These are phyloP conservation scores for Nemoura dubitans DNA, from an alignment of 2,888 invertebrate species.

Conservation along the genomic window DNA sequence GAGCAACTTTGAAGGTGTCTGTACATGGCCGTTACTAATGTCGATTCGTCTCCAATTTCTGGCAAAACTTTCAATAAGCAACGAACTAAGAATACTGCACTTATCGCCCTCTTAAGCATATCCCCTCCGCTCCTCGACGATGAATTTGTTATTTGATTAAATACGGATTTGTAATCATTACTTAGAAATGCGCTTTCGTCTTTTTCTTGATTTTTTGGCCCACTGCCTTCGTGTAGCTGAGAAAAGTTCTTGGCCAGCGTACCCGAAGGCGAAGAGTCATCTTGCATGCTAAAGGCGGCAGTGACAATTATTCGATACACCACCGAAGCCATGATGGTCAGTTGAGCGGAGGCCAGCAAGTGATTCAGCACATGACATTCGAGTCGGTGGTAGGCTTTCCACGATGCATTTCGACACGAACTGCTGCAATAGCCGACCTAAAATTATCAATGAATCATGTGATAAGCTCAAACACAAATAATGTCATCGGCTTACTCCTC, in stretches of 20 bases:
- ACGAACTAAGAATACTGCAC: constrained; percentile 59
- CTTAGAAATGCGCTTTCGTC: not conserved
- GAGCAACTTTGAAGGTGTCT: constrained; percentile 61
- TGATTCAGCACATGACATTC: constrained; percentile 59
- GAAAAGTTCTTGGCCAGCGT: not conserved
- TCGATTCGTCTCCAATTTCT: constrained; percentile 52
- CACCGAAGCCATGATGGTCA: constrained; percentile 54
- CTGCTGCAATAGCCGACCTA: constrained; percentile 21
- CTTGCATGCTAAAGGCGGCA: constrained; percentile 40
- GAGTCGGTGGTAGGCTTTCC: constrained; percentile 54
- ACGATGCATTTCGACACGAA: not conserved
- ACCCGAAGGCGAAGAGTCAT: not conserved
- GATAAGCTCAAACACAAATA: not conserved
- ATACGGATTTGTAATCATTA: constrained; percentile 56
- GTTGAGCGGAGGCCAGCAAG: constrained; percentile 53
- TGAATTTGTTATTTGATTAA: constrained; percentile 58
- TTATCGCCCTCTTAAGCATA: constrained; percentile 58
- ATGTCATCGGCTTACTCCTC: constrained; percentile 21
- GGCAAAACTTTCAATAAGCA: constrained; percentile 56
- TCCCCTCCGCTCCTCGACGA: constrained; percentile 55
- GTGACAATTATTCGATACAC: constrained; percentile 53
- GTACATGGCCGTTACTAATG: constrained; percentile 57
- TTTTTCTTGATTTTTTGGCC: not conserved
- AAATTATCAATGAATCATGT: not conserved
- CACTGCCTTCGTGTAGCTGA: not conserved